Evolutionary conservation across 2,113 vertebrate genomes (phyloP).

Genomic region (Pollachius pollachius): DNA sequence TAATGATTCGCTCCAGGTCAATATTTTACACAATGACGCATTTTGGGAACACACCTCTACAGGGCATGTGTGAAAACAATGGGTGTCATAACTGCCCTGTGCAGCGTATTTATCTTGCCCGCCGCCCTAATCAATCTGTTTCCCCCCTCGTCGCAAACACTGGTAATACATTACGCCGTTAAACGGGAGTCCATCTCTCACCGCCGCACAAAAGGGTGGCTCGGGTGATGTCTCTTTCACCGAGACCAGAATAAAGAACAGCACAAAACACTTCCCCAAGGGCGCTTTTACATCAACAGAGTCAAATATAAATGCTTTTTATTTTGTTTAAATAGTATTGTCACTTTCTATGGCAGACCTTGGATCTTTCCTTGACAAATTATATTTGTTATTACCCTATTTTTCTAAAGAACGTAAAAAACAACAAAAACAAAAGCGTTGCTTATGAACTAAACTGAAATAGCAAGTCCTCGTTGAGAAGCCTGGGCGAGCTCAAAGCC

Average conservation of each 20-base stretch:
- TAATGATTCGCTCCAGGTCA: slow-evolving; percentile 90
- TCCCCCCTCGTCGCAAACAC: slow-evolving; percentile 71
- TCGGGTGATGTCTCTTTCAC: slow-evolving; percentile 69
- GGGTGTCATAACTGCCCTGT: slow-evolving; percentile 86
- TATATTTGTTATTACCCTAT: too few species aligned
- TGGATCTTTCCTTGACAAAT: too few species aligned
- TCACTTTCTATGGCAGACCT: too few species aligned
- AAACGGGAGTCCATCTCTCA: slow-evolving; percentile 81
- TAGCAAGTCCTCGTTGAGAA: slow-evolving; percentile 16
- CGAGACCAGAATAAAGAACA: slow-evolving; percentile 53
- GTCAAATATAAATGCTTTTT: too few species aligned
- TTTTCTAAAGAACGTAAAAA: too few species aligned
- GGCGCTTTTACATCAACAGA: slow-evolving; percentile 60
- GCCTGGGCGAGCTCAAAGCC: slow-evolving; percentile 11
- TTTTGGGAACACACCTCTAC: slow-evolving; percentile 86
- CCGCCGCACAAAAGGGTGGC: slow-evolving; percentile 63
- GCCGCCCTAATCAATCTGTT: slow-evolving; percentile 86
- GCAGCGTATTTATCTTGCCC: slow-evolving; percentile 85
- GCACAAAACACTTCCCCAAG: slow-evolving; percentile 55
- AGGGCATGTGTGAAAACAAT: slow-evolving; percentile 85
- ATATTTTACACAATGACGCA: slow-evolving; percentile 93
- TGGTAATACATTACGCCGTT: slow-evolving; percentile 73
- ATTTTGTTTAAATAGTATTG: too few species aligned
- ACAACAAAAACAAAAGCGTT: too few species aligned
- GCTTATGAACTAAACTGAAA: neutral